These are phyloP conservation scores for Cirrhinus mrigala DNA, from an alignment of 2,797 vertebrate species.

Conservation along the genomic window DNA sequence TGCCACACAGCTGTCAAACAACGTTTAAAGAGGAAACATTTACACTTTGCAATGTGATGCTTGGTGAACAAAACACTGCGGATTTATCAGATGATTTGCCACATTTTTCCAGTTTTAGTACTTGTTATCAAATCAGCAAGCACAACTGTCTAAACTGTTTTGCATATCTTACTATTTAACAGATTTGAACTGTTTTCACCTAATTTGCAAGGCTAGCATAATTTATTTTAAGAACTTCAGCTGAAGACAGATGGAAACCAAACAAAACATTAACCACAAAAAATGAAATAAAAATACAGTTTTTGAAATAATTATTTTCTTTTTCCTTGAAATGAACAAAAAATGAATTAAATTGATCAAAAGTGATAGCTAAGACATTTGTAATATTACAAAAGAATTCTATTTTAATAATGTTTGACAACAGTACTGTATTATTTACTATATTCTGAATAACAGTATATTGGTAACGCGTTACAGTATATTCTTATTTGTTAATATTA, in stretches of 20 bases:
- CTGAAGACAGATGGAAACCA: background rate
- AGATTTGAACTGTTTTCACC: background rate
- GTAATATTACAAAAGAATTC: background rate
- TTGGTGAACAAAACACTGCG: conserved; percentile 14
- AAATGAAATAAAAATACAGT: background rate
- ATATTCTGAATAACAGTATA: background rate
- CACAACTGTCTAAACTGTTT: conserved; percentile 40
- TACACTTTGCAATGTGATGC: conserved; percentile 26
- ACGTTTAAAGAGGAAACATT: background rate
- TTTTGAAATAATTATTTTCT: background rate
- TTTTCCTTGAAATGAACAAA: background rate
- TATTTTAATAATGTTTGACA: background rate
- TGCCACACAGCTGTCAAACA: conserved; percentile 25
- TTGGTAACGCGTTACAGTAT: background rate
- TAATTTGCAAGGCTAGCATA: background rate
- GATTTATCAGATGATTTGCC: conserved; percentile 21
- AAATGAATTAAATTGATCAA: background rate
- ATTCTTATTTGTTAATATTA: background rate
- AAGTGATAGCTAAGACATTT: background rate
- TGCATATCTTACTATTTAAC: background rate
- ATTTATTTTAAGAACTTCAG: background rate
- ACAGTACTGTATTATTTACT: background rate
- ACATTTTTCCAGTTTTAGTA: conserved; percentile 1
- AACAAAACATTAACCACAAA: background rate
- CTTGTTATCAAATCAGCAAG: conserved; percentile 32